These are phyloP conservation scores for Scrobipalpa atriplicella DNA, from an alignment of 2,888 invertebrate genomes.

Conservation along the genomic window DNA sequence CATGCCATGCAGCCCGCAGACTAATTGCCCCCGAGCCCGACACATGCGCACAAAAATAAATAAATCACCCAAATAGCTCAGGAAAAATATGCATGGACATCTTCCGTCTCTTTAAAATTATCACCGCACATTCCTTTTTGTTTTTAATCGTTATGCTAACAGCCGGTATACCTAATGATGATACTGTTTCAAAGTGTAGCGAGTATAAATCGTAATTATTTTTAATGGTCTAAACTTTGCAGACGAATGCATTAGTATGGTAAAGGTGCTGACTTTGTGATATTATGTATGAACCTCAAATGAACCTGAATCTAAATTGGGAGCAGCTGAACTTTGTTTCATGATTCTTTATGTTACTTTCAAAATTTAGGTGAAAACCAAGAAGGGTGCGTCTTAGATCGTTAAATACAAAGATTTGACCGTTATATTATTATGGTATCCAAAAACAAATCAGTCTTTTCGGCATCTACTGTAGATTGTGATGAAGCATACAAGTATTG, in stretches of 20 bases:
- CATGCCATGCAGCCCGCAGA: constrained; percentile 51
- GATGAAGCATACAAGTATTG: no score
- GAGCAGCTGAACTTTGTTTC: no score
- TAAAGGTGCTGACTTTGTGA: neutral
- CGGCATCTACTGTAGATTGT: no score
- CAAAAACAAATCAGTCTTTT: no score
- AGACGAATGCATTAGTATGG: neutral
- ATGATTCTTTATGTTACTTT: no score
- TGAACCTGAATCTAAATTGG: no score
- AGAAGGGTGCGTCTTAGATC: no score
- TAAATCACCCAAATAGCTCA: constrained; percentile 22
- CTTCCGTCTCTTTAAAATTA: neutral
- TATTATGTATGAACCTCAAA: neutral
- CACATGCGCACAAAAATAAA: constrained; percentile 40
- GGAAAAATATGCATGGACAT: neutral
- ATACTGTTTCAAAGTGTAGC: constrained; percentile 3
- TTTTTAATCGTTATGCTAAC: neutral
- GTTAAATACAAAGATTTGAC: no score
- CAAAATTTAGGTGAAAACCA: no score
- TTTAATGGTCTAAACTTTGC: constrained; percentile 12
- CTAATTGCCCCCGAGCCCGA: constrained; percentile 52
- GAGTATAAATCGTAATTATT: constrained; percentile 5
- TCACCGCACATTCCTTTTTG: neutral
- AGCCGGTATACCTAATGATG: neutral
- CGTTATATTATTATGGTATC: no score